Evolutionary conservation across 2,113 vertebrate genomes (phyloP), one percentile per base, ranked within the genome.

Genomic region (Austrofundulus limnaeus): DNA sequence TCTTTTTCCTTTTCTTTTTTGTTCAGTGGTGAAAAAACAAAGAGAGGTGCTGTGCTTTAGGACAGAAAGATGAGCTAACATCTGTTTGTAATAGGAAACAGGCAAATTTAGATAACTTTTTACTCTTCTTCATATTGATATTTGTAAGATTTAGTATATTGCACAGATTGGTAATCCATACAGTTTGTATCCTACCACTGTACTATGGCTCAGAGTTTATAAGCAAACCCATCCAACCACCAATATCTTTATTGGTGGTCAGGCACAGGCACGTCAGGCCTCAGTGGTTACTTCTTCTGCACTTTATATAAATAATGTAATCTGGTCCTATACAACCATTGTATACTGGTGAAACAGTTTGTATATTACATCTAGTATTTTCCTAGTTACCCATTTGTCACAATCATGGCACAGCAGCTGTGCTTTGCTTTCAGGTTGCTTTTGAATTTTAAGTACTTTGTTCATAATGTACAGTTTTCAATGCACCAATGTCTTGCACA

Each of bases 401-500:
- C 92, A 92, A 91, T 93, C 93, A 85, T 91, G 92, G 94, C 92
- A 91, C 81, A 89, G n/a, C 85, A 38, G 85, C 92, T 87, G 21
- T 87, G 92, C 83, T 93, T 87, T 76, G 87, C 78, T 90, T 89
- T 89, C 83, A 88, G 86, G 85, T 89, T 85, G 31, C 31, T 34
- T 34, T 34, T 34, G 90, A 87, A 92, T 94, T 92, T 89, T 56
- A 92, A 91, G 91, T 91, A 93, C 89, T 80, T 90, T 95, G 93
- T 95, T 92, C 85, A 91, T 94, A 92, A 93, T 97, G 95, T 93
- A 93, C 91, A 93, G 91, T 84, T 88, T 70, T 87, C 83, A 88
- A 74, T 83, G 77, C 72, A 82, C 94, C 92, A 94, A 93, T 90
- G 92, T 94, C 94, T 95, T 98, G 96, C 96, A 98, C 96, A 98